Base-by-base conservation (phyloP, 2,113 vertebrate genomes). In the Verasper variegatus region DNA sequence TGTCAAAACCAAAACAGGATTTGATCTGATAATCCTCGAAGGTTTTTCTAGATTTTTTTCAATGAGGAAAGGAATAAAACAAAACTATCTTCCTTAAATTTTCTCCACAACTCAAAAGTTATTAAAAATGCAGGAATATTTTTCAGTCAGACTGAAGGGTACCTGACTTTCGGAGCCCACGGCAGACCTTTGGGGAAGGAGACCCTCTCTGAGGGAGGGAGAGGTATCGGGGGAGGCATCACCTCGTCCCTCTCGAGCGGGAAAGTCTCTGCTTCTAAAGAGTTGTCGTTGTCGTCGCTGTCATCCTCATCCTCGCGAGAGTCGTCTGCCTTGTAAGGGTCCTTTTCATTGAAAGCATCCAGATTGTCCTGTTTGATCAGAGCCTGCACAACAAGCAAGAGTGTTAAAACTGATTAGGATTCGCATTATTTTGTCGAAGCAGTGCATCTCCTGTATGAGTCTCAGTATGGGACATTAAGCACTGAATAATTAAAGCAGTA, bases 91-190 rank as follows among this genome's bases (percentile, higher is more conserved):
- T 42, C 40, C 40, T 37, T 12, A 42, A 51, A 20, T 54, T 0
- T n/a, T 7, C 51, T 54, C 5, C 8, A 3, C 2, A n/a, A 54
- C 23, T 12, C 13, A 35, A n/a, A 3, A 1, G 40, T 57, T 10
- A 35, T 47, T 20, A 35, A 40, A 52, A n/a, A 69, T 23, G 27
- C 15, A 68, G 6, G 35, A 10, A 31, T 24, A 40, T 35, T 26
- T 31, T 49, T 2, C 2, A 8, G 20, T 56, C 12, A 20, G 26
- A 54, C 1, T 37, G 5, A 55, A 8, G 49, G 89, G 91, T 91
- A 99, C 98, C 98, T 96, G 94, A 99, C 98, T 93, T 99, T 99
- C 74, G 98, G 98, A 52, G 97, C 98, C 98, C 98, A 99, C 0
- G 98, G 98, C 35, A 99, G 94, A 7, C 98, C 98, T 86, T 97